A percentile compares a stretch with the other conserved stretches of the same genome.
Conservation (phyloP, 2,113 vertebrate species). For the Hemiprocne comata region DNA sequence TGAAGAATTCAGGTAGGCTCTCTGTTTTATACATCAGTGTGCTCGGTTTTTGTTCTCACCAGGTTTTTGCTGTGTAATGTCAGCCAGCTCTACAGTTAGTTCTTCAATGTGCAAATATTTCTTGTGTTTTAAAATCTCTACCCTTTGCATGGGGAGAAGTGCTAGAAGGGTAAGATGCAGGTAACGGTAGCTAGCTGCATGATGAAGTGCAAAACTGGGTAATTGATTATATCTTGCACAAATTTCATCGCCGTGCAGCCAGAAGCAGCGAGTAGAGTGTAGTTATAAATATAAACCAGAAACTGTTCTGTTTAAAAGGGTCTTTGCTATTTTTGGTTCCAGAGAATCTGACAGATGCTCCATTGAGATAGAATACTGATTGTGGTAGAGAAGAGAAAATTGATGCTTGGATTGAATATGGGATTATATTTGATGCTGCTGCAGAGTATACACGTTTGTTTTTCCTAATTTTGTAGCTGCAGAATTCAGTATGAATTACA, state of each 20-base stretch:
- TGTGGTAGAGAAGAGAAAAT: conserved; percentile 43
- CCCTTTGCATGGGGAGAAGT: conserved; percentile 50
- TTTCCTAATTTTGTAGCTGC: conserved; percentile 26
- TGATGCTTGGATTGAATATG: conserved; percentile 42
- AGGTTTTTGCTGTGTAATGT: conserved; percentile 82
- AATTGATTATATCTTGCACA: conserved; percentile 59
- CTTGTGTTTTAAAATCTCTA: conserved; percentile 1
- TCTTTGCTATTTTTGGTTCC: conserved; percentile 72
- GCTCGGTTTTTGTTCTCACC: conserved; percentile 76
- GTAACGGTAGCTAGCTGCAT: conserved; percentile 52
- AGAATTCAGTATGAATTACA: conserved; percentile 22
- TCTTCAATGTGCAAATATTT: conserved; percentile 73
- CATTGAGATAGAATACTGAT: conserved; percentile 48
- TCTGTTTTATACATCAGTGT: conserved; percentile 66
- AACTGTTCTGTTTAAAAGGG: conserved; percentile 55
- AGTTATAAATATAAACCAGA: conserved; percentile 66
- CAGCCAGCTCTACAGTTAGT: conserved; percentile 65
- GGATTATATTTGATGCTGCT: conserved; percentile 60
- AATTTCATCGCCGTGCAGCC: conserved; percentile 24
- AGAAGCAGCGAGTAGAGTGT: conserved; percentile 17
- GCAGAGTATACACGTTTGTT: conserved; percentile 27
- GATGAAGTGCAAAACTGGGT: conserved; percentile 56
- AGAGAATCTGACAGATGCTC: conserved; percentile 66
- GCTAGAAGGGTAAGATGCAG: conserved; percentile 32
- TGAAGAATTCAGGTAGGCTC: conserved; percentile 87